A percentile compares a stretch with the other conserved stretches of the same genome.
phyloP scores from a whole-genome alignment of 1,140 invertebrate species.

The Tetragonula clypearis region DNA sequence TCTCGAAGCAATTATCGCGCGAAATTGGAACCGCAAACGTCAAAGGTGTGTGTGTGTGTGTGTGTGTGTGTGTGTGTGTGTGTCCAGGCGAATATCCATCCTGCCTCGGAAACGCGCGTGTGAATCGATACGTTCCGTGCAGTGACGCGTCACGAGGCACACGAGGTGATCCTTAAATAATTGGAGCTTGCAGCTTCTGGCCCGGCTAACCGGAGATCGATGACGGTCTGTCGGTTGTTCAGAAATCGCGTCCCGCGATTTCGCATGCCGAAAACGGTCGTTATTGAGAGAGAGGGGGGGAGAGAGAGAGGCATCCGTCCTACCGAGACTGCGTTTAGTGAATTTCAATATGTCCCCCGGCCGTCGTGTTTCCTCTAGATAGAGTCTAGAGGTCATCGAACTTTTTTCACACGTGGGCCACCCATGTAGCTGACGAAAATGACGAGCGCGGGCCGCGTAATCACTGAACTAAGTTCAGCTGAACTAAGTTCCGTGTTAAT shows the following conservation, averaged over 20 bases:
- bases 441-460: too few relatives aligned
- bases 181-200: not conserved
- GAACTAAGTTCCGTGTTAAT: too few relatives aligned
- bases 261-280: not conserved
- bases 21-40: not conserved
- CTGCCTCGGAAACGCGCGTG: too few relatives aligned
- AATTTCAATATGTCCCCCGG: conserved; percentile 5
- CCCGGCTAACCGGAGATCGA: not conserved
- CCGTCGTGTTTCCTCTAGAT: too few relatives aligned
- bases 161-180: conserved; percentile 18
- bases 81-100: not conserved
- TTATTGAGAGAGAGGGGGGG: not conserved
- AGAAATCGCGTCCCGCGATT: conserved; percentile 7
- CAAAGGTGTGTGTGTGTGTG: not conserved
- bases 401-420: too few relatives aligned
- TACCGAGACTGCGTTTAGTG: not conserved
- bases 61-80: too few relatives aligned
- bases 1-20: not conserved
- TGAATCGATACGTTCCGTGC: not conserved
- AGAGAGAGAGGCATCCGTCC: not conserved
- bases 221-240: conserved; percentile 6
- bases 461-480: too few relatives aligned
- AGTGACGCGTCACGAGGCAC: too few relatives aligned
- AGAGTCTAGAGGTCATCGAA: too few relatives aligned
- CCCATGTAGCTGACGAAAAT: too few relatives aligned